Conservation (phyloP, 2,797 vertebrate genomes). For the Dendrocincla fuliginosa region DNA sequence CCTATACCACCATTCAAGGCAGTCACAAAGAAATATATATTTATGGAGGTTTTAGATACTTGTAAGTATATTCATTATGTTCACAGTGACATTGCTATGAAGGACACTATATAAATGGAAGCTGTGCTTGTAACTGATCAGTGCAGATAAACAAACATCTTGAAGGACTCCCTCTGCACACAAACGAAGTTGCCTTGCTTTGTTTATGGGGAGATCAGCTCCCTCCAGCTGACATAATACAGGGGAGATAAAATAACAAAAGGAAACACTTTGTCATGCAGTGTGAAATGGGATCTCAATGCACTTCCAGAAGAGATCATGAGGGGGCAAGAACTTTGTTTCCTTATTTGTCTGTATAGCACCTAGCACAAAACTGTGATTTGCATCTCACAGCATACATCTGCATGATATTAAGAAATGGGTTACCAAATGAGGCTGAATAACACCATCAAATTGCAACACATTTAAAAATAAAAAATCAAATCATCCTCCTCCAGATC, state of each 20-base stretch:
- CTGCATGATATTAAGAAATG: neutral
- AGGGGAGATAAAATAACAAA: neutral
- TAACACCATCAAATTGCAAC: neutral
- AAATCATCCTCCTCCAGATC: neutral
- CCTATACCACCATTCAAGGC: neutral
- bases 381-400: neutral
- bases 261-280: neutral
- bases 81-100: slow-evolving; percentile 15
- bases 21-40: neutral
- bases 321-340: neutral
- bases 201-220: neutral
- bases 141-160: slow-evolving; percentile 25
- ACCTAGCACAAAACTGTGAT: neutral
- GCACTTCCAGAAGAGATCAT: neutral
- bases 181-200: neutral
- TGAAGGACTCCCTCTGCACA: neutral
- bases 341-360: neutral
- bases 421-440: neutral
- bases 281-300: neutral
- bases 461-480: slow-evolving; percentile 13
- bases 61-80: neutral
- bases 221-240: neutral
- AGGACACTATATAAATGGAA: slow-evolving; percentile 15
- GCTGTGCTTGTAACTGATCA: neutral
- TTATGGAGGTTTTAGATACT: neutral